phyloP scores from a whole-genome alignment of 2,888 invertebrate species.

The Tiliacea aurago region DNA sequence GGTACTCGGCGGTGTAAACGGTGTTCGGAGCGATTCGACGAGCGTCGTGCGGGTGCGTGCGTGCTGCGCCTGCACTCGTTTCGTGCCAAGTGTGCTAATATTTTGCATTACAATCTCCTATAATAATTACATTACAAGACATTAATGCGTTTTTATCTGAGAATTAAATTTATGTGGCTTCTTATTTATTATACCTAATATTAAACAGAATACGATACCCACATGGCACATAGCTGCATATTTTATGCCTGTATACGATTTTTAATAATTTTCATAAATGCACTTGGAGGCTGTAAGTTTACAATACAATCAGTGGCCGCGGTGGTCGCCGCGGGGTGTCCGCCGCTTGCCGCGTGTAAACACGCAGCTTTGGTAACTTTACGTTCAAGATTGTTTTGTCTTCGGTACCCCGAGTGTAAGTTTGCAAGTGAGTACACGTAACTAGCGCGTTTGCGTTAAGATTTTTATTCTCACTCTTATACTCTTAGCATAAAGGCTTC shows the following conservation, averaged over 20 bases:
- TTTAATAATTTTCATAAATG: constrained; percentile 14
- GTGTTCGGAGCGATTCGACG: background rate
- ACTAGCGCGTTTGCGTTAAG: too few relatives aligned
- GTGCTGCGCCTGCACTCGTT: background rate
- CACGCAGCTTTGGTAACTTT: constrained; percentile 18
- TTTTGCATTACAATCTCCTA: background rate
- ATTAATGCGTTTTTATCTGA: too few relatives aligned
- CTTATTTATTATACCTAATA: constrained; percentile 11
- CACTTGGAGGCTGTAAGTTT: constrained; percentile 5
- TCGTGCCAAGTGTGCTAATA: background rate
- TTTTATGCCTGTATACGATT: constrained; percentile 16
- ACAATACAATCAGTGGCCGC: constrained; percentile 21
- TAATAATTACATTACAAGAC: background rate
- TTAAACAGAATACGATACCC: background rate
- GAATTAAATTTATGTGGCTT: background rate
- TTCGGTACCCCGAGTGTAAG: too few relatives aligned
- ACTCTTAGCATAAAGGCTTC: too few relatives aligned
- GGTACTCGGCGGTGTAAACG: too few relatives aligned
- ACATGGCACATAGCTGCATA: background rate
- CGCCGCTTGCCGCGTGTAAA: constrained; percentile 27
- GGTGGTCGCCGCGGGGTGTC: constrained; percentile 17
- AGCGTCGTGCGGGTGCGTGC: background rate
- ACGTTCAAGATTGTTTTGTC: constrained; percentile 55
- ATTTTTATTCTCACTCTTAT: too few relatives aligned
- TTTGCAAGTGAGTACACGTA: too few relatives aligned